Evolutionary conservation across 2,888 invertebrate genomes (phyloP), one percentile per base, ranked within the genome.

Genomic region (Lasioglossum villosulum): DNA sequence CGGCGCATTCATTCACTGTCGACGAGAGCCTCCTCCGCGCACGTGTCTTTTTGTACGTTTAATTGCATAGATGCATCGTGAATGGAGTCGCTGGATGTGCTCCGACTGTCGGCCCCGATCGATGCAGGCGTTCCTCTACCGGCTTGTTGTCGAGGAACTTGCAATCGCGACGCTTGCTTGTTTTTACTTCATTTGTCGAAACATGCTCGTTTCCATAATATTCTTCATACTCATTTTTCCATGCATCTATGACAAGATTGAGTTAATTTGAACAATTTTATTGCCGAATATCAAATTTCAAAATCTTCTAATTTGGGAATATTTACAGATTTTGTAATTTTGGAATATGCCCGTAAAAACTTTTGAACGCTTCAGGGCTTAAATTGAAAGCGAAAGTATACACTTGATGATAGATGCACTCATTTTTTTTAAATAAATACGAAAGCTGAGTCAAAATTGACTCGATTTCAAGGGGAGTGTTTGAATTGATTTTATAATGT

Each of bases 61-160:
- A 82, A 89, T 80, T 89, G 89, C 90, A 84, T 89, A 89, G 88
- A 89, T 89, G 89, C 71, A 83, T 78, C 71, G 83, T 76, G 80
- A 83, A 83, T 83, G 83, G 72, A 75, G 63, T 70, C 56, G 78
- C 56, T 34, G 59, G 59, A 68, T 84, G 68, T 59, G 37, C 82
- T 42, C 56, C 30, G 68, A 34, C 30, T 76, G 42, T 34, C 6
- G 8, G 70, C 79, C 52, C 34, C 75, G 79, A 71, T 73, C 80
- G 48, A 74, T 82, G 74, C 45, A 56, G 66, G 34, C 48, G 70
- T 72, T 70, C 70, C 70, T 45, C n/a, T 12, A 30, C 34, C 34
- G 27, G 16, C 19, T n/a, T 37, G 52, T 70, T 56, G 45, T 23
- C 27, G 45, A 27, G 39, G 23, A 81, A 48, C 73, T 19, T 48